phyloP scores from a whole-genome alignment of 2,888 invertebrate genomes.

The Rhagonycha lutea region DNA sequence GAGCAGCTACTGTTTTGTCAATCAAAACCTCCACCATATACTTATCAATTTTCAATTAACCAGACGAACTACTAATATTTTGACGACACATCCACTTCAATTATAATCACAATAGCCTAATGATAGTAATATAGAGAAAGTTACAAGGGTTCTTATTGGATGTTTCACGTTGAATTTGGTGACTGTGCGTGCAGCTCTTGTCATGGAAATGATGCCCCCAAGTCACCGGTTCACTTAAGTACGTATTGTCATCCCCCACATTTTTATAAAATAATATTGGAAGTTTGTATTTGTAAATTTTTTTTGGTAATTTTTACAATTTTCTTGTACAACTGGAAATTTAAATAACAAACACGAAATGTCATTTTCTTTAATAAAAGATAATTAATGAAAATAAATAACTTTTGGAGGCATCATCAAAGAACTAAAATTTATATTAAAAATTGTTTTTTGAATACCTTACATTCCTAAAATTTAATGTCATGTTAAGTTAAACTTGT shows the following conservation, averaged over 20 bases:
- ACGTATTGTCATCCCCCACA: slow-evolving; percentile 38
- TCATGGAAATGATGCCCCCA: slow-evolving; percentile 64
- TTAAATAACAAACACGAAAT: background rate
- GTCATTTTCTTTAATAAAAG: background rate
- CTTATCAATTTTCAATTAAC: background rate
- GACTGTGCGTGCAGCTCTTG: slow-evolving; percentile 53
- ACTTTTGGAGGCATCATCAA: background rate
- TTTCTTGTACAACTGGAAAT: background rate
- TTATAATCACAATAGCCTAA: slow-evolving; percentile 40
- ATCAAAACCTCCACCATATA: background rate
- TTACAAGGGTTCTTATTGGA: slow-evolving; percentile 44
- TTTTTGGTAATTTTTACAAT: background rate
- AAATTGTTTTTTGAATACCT: background rate
- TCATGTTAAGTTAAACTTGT: background rate
- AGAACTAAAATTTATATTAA: background rate
- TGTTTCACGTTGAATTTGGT: slow-evolving; percentile 51
- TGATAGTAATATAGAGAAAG: slow-evolving; percentile 39
- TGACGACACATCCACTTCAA: slow-evolving; percentile 36
- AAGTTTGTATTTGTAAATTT: slow-evolving; percentile 7
- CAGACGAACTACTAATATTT: slow-evolving; percentile 13
- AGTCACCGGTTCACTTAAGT: slow-evolving; percentile 47
- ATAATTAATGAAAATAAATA: background rate
- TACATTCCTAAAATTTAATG: background rate
- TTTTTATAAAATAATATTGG: slow-evolving; percentile 29
- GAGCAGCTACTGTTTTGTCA: background rate